Evolutionary conservation across 2,888 invertebrate species (phyloP).

Genomic region (Phaonia tiefii): DNA sequence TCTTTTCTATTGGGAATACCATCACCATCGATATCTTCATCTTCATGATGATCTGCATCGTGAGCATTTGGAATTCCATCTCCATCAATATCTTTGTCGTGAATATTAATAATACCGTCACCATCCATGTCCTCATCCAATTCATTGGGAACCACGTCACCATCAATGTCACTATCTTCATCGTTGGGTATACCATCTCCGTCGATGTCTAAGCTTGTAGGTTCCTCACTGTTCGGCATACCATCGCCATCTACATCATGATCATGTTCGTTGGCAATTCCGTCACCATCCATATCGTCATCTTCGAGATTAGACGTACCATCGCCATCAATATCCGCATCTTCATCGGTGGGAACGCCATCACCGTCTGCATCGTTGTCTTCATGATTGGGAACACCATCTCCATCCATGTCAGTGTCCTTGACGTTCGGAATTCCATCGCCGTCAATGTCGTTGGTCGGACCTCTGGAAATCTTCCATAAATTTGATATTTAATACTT

Average conservation of each 20-base stretch:
- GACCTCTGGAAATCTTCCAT: slow-evolving; percentile 75
- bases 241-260: slow-evolving; percentile 76
- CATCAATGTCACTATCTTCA: slow-evolving; percentile 67
- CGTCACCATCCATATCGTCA: slow-evolving; percentile 73
- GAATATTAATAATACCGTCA: slow-evolving; percentile 76
- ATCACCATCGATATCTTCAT: slow-evolving; percentile 77
- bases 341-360: slow-evolving; percentile 72
- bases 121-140: slow-evolving; percentile 72
- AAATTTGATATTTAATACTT: slow-evolving; percentile 24
- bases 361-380: slow-evolving; percentile 70
- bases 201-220: slow-evolving; percentile 72
- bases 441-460: slow-evolving; percentile 73
- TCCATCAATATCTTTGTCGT: slow-evolving; percentile 74
- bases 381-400: slow-evolving; percentile 78
- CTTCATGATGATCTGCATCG: slow-evolving; percentile 73
- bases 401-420: slow-evolving; percentile 75
- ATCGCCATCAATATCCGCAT: slow-evolving; percentile 74
- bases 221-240: slow-evolving; percentile 81
- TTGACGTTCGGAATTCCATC: slow-evolving; percentile 81
- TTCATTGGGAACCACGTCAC: slow-evolving; percentile 74
- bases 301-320: slow-evolving; percentile 72
- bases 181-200: slow-evolving; percentile 69
- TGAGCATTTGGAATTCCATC: slow-evolving; percentile 78
- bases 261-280: slow-evolving; percentile 75
- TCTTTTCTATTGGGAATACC: slow-evolving; percentile 76